These are phyloP conservation scores for Enteromius fasciolatus DNA, from an alignment of 2,797 vertebrate genomes.

Conservation along the genomic window DNA sequence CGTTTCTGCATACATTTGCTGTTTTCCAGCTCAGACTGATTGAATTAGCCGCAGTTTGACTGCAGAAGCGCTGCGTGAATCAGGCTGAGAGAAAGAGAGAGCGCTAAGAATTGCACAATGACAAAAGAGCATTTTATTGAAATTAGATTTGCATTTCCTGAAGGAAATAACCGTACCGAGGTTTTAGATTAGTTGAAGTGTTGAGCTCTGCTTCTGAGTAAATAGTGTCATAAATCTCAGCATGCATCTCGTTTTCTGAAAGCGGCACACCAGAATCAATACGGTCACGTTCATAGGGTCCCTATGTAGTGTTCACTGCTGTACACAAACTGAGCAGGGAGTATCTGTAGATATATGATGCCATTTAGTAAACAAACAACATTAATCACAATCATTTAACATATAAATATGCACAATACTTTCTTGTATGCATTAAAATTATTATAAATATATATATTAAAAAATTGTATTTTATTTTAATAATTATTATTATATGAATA, in stretches of 20 bases:
- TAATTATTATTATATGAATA: not conserved
- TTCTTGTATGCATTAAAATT: not conserved
- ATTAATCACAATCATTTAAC: not conserved
- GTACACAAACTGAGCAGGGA: not conserved
- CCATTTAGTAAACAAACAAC: too few relatives aligned
- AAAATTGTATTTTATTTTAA: not conserved
- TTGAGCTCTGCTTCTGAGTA: not conserved
- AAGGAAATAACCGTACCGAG: constrained; percentile 8
- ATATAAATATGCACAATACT: not conserved
- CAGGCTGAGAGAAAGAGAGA: not conserved
- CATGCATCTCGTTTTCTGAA: not conserved
- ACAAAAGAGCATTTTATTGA: constrained; percentile 7
- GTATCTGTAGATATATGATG: not conserved
- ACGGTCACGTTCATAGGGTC: not conserved
- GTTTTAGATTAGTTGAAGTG: not conserved
- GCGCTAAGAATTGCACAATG: not conserved
- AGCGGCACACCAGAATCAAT: not conserved
- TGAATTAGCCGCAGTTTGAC: constrained; percentile 8
- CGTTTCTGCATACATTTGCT: constrained; percentile 25
- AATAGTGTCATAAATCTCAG: not conserved
- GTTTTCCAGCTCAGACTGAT: constrained; percentile 1
- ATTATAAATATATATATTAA: not conserved
- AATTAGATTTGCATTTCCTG: not conserved
- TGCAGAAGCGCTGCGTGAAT: not conserved
- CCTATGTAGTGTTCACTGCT: not conserved